Percentiles rank a stretch among this genome's conserved stretches.
These are phyloP conservation scores for Vulpes vulpes DNA, from an alignment of 2,113 vertebrate species.

Conservation along the genomic window DNA sequence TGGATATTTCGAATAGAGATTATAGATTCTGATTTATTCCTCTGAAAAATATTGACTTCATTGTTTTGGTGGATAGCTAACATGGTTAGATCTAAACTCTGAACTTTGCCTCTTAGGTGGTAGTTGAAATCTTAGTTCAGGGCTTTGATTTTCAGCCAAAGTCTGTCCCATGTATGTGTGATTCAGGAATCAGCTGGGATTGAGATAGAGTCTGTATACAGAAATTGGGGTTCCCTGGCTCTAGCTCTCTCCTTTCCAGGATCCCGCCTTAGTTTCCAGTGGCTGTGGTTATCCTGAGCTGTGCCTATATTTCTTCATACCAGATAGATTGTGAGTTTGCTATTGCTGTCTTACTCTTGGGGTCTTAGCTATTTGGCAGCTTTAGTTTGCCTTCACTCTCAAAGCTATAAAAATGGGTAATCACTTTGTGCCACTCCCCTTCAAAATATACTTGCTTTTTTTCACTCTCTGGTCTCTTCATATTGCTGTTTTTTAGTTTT, in stretches of 20 bases:
- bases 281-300: neutral
- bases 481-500: constrained; percentile 12
- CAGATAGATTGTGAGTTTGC: neutral
- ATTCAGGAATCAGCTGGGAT: neutral
- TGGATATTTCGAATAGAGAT: neutral
- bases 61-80: neutral
- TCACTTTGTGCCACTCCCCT: neutral
- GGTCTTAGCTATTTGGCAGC: neutral
- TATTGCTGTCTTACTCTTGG: neutral
- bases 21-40: constrained; percentile 11
- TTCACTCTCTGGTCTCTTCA: neutral
- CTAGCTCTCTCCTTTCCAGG: neutral
- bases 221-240: neutral
- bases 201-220: neutral
- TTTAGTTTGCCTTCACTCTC: constrained; percentile 4
- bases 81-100: constrained; percentile 2
- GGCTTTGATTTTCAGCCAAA: neutral
- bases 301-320: neutral
- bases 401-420: constrained; percentile 27
- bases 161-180: neutral
- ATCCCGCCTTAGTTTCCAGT: neutral
- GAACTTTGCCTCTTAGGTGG: neutral
- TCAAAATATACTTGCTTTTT: constrained; percentile 26
- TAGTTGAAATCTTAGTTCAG: constrained; percentile 50
- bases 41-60: constrained; percentile 40